Base-by-base conservation (phyloP, 2,797 vertebrate genomes). In the Ibycter americanus region DNA sequence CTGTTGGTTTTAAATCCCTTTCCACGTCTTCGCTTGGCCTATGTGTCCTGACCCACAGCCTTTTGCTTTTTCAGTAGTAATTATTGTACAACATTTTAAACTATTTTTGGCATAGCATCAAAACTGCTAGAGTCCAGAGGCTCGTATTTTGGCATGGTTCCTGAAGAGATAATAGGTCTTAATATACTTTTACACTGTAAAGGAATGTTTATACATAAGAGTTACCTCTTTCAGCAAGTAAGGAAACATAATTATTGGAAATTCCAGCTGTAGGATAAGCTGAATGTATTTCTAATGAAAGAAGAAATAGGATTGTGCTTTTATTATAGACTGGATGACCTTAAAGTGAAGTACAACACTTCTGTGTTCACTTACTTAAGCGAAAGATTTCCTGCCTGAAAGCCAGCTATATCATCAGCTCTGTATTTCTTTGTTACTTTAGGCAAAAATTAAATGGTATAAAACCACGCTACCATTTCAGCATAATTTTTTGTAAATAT, bases 181-280 rank as follows among this genome's bases (percentile, higher is more conserved):
- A 67, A 27, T 86, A 9, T 31, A 58, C 38, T 89, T 94, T 51
- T 55, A 23, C 6, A 23, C 9, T 29, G 25, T 34, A 55, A 84
- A 81, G 5, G 9, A 58, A 55, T 58, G 66, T 89, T 73, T 87
- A 8, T 58, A 62, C 15, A 23, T 16, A 79, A 34, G 36, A 72
- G 10, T 58, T 62, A 66, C 32, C 29, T 72, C 34, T 90, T 87
- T 29, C 21, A 89, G 58, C 58, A 54, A 72, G 61, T 44, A 80
- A 90, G n/a, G 26, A 83, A 49, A 46, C 8, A n/a, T 31, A 82
- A 66, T 71, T 87, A 76, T 34, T 90, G 42, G 15, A 88, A 94
- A 67, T 71, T 74, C 27, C 74, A 49, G 20, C 0, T 4, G 26
- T 38, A 76, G 42, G 21, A 83, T 44, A 87, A 90, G 12, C 29